Conservation (phyloP, 2,113 vertebrate genomes). For the Lampris megalopsis region DNA sequence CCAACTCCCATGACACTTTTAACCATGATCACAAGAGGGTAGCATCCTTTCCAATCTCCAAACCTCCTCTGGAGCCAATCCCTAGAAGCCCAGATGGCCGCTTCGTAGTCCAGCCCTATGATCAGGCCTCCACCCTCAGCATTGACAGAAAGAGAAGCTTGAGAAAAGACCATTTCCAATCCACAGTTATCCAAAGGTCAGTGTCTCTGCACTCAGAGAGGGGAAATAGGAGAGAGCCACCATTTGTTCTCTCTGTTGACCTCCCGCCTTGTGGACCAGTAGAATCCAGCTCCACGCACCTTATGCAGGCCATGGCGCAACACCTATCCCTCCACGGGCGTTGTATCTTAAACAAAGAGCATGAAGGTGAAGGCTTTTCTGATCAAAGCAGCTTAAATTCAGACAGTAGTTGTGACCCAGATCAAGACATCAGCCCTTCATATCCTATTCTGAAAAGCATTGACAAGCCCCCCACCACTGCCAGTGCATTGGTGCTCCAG, state of each 20-base stretch:
- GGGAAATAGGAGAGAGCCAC: slow-evolving; percentile 60
- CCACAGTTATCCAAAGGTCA: slow-evolving; percentile 58
- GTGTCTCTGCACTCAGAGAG: slow-evolving; percentile 67
- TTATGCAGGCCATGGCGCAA: slow-evolving; percentile 22
- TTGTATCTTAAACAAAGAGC: slow-evolving; percentile 34
- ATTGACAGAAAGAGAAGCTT: slow-evolving; percentile 44
- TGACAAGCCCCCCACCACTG: slow-evolving; percentile 49
- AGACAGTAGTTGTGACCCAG: slow-evolving; percentile 38
- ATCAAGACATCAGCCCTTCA: slow-evolving; percentile 27
- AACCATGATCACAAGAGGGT: slow-evolving; percentile 47
- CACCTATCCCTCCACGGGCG: slow-evolving; percentile 18
- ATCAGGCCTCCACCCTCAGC: slow-evolving; percentile 31
- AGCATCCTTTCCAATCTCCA: slow-evolving; percentile 52
- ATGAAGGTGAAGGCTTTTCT: slow-evolving; percentile 32
- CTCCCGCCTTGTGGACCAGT: slow-evolving; percentile 61
- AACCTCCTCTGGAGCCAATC: slow-evolving; percentile 87
- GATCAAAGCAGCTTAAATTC: slow-evolving; percentile 68
- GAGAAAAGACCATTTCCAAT: slow-evolving; percentile 34
- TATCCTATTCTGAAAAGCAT: slow-evolving; percentile 68
- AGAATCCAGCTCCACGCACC: slow-evolving; percentile 19
- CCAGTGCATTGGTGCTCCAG: slow-evolving; percentile 80
- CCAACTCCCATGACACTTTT: slow-evolving; percentile 28
- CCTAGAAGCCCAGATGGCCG: slow-evolving; percentile 90
- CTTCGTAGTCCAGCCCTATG: slow-evolving; percentile 79
- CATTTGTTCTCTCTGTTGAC: slow-evolving; percentile 82